Base-by-base conservation (phyloP, 2,113 vertebrate genomes). In the Mesembrinibis cayennensis region DNA sequence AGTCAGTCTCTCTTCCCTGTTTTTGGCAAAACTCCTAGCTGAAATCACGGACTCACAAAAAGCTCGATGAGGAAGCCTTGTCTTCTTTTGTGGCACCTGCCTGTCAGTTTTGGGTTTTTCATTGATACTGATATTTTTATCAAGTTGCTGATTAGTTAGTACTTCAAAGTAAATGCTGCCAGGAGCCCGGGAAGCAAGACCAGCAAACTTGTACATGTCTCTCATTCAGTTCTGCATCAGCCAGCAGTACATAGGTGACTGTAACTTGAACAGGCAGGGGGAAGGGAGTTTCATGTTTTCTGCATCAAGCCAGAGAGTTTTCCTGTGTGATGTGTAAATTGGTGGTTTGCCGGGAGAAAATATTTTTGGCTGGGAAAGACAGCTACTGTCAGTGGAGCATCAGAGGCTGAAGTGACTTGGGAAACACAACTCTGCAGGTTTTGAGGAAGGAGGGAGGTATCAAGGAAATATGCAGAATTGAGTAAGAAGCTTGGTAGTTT, bases 11-110 rank as follows among this genome's bases (percentile, higher is more conserved):
- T 87, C 18, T 74, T 36, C 27, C 6, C 19, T 62, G 19, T 65
- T 86, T n/a, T 70, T 62, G 38, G 13, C 1, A 4, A 42, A 71
- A 36, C 22, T 87, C 30, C 7, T 34, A 21, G 27, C 42, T 79
- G 55, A 66, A 87, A 36, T 70, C 5, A 11, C 0, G 2, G 13
- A 14, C 23, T 69, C 26, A 10, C 0, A 40, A 62, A 82, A 38
- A 67, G 27, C 22, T 47, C 30, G 27, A 26, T 49, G 15, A 85
- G 36, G 32, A 76, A 80, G 21, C 10, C 6, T 63, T 69, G 16
- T 36, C 36, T 23, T 83, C 52, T 62, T 16, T 4, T 12, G 36
- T 21, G 4, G 4, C 32, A 56, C 10, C 11, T 47, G 15, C 18
- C 34, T 89, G 8, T 69, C 44, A 36, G 47, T 9, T 93, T 42